Conservation (phyloP, 1,140 invertebrate species). For the Sitodiplosis mosellana region DNA sequence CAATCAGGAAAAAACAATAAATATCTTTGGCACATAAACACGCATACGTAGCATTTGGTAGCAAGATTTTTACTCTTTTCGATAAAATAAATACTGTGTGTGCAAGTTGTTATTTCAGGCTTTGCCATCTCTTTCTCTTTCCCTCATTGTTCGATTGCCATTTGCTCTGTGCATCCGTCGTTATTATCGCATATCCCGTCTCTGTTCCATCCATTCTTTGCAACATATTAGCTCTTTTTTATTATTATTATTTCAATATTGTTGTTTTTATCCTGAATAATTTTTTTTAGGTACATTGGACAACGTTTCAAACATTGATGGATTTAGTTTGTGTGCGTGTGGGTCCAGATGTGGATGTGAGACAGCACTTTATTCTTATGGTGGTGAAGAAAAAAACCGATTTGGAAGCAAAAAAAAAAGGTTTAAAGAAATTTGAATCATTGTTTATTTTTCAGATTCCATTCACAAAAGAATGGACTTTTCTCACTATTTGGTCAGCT, state of each 20-base stretch:
- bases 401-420: too few relatives aligned
- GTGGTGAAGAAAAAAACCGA: too few relatives aligned
- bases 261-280: neutral
- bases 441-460: too few relatives aligned
- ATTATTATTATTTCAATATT: neutral
- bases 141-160: neutral
- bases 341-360: too few relatives aligned
- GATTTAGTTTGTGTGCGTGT: too few relatives aligned
- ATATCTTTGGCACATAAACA: neutral
- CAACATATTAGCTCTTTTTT: neutral
- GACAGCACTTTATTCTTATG: too few relatives aligned
- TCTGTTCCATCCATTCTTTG: neutral
- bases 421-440: too few relatives aligned
- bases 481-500: too few relatives aligned
- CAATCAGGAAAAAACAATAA: neutral
- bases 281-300: neutral
- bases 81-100: neutral
- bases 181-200: too few relatives aligned
- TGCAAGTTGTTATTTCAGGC: too few relatives aligned
- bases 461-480: too few relatives aligned
- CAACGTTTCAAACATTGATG: too few relatives aligned
- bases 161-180: neutral
- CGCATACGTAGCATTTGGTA: neutral
- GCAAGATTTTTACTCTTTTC: neutral
- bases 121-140: neutral